Base-by-base conservation (phyloP, 35 echinoderm and acorn worm species). In the Apostichopus japonicus region DNA sequence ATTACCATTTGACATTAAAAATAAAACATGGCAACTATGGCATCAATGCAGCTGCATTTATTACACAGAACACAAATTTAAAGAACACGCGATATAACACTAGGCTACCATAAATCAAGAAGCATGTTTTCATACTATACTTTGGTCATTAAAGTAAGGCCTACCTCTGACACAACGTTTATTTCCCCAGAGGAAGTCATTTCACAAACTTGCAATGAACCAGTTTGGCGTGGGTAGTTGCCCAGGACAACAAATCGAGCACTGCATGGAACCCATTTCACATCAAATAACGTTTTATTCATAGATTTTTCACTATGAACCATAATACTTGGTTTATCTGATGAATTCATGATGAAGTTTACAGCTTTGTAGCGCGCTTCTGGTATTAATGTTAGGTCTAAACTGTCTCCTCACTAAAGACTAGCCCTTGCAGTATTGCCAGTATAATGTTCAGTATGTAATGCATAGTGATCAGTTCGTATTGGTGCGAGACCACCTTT, bases 241-340 rank as follows among this genome's bases (percentile, higher is more conserved):
- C 97, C 97, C 55, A 99, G 92, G 76, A 95, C 97, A 88, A 99
- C 97, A 79, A 99, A 96, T 73, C 95, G 95, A 61, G 97, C 97
- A 96, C 97, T 99, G 27, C 93, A 93, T 78, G 97, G 97, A 52
- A 99, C 92, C 97, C 97, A 99, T 92, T 92, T 93, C 24, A 86
- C 78, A 65, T 99, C 97, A 65, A 91, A 99, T 22, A 99, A 76
- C 1, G 97, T 99, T 55, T 93, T 92, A 87, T 96, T 95, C 72
- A 99, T 65, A 15, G 93, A 95, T 76, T 96, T 99, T 83, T 95
- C 90, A 6, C 87, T 79, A 77, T 96, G 93, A 63, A 94, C 80
- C 53, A 99, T 92, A 56, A 99, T 96, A 57, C 95, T 93, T 19
- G 97, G 97, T 70, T 99, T 99, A 27, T 99, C 97, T 88, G 93